phyloP scores from a whole-genome alignment of 2,888 invertebrate species.

The Rhimphoctona megacephalus region DNA sequence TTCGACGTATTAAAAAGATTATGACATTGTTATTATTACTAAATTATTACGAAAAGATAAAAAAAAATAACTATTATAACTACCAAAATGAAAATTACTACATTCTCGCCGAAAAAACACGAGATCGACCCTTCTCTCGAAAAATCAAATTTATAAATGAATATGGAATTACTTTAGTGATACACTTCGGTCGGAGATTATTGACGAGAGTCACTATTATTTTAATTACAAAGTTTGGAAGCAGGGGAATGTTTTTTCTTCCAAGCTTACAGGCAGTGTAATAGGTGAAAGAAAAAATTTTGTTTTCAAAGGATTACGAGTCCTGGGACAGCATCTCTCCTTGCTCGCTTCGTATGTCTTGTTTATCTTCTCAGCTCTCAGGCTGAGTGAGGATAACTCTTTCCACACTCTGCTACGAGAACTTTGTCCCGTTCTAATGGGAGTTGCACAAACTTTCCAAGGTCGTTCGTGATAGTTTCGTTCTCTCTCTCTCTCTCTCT shows the following conservation, averaged over 20 bases:
- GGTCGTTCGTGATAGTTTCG: slow-evolving; percentile 57
- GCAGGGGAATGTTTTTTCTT: background rate
- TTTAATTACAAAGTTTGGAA: background rate
- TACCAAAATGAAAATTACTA: too few relatives aligned
- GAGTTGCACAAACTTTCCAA: slow-evolving; percentile 69
- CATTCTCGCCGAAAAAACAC: too few relatives aligned
- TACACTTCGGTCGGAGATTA: background rate
- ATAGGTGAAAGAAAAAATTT: background rate
- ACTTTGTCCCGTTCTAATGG: slow-evolving; percentile 70
- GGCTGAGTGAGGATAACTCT: slow-evolving; percentile 10
- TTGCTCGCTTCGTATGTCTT: background rate
- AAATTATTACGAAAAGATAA: too few relatives aligned
- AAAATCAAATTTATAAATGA: background rate
- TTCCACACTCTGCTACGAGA: slow-evolving; percentile 56
- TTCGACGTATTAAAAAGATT: too few relatives aligned
- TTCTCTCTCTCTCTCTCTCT: slow-evolving; percentile 32
- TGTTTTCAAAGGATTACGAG: slow-evolving; percentile 21
- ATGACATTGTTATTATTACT: too few relatives aligned
- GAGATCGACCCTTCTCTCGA: too few relatives aligned
- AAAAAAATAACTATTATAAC: too few relatives aligned
- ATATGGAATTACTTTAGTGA: background rate
- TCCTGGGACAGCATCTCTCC: background rate
- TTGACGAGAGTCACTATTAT: background rate
- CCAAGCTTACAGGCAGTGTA: background rate
- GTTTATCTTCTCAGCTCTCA: background rate